Evolutionary conservation across 2,888 invertebrate genomes (phyloP).

Genomic region (Dusona sp.): DNA sequence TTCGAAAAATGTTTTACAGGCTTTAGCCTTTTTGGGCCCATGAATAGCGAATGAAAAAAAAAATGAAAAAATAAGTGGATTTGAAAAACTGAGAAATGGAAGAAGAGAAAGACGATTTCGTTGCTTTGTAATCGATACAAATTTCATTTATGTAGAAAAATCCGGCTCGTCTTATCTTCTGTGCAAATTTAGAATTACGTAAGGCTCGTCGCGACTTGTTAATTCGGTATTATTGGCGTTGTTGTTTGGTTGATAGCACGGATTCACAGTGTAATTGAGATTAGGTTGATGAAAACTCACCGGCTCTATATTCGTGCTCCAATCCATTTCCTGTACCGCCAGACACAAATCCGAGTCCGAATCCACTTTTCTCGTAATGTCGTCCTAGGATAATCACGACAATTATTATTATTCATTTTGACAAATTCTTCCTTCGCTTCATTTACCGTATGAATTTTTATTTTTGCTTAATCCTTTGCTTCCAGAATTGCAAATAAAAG

Average conservation of each 20-base stretch:
- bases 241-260: conserved; percentile 84
- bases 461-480: background rate
- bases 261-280: conserved; percentile 84
- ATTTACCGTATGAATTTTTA: background rate
- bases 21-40: background rate
- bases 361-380: conserved; percentile 89
- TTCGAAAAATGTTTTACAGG: background rate
- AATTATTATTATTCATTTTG: background rate
- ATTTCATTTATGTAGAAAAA: background rate
- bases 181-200: conserved; percentile 83
- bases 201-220: conserved; percentile 82
- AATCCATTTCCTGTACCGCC: conserved; percentile 87
- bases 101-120: background rate
- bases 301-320: conserved; percentile 82
- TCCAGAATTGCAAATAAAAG: no score
- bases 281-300: conserved; percentile 85
- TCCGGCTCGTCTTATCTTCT: conserved; percentile 77
- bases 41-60: background rate
- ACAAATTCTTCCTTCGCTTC: background rate
- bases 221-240: conserved; percentile 76
- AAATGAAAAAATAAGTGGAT: background rate
- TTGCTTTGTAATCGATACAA: background rate
- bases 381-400: conserved; percentile 86
- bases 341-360: conserved; percentile 97
- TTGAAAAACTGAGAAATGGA: background rate